Evolutionary conservation across 2,797 vertebrate species (phyloP).

Genomic region (Sebastes minor): DNA sequence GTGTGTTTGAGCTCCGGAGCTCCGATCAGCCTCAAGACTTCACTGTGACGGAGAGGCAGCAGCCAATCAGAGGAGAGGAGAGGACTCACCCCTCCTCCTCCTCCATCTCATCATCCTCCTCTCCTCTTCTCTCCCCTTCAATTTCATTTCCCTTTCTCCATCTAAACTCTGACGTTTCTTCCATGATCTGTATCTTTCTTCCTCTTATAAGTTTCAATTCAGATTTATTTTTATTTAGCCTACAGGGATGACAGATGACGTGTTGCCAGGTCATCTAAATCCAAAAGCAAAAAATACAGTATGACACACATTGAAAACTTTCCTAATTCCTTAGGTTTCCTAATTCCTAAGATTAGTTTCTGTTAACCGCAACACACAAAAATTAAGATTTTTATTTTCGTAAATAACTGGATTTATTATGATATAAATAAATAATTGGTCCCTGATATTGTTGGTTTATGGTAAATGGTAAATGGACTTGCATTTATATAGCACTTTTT

Average conservation of each 20-base stretch:
- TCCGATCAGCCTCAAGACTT: constrained; percentile 1
- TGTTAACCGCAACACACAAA: neutral
- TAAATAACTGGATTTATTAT: too few species aligned
- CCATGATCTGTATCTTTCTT: neutral
- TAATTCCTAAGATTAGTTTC: too few species aligned
- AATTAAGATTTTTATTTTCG: too few species aligned
- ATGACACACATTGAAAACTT: neutral
- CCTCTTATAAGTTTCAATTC: neutral
- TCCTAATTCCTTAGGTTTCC: neutral
- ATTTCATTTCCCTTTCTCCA: constrained; percentile 38
- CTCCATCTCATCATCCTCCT: neutral
- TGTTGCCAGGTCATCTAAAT: neutral
- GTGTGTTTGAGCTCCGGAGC: constrained; percentile 28
- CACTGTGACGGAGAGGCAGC: constrained; percentile 3
- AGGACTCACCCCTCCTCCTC: neutral
- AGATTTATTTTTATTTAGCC: neutral
- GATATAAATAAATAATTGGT: too few species aligned
- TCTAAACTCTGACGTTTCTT: neutral
- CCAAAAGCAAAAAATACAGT: neutral
- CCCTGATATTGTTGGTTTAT: too few species aligned
- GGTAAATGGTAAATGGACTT: too few species aligned
- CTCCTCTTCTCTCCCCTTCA: neutral
- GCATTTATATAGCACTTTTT: too few species aligned
- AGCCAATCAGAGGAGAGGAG: constrained; percentile 72
- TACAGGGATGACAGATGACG: neutral